A percentile compares a stretch with the other conserved stretches of the same genome.
phyloP scores from a whole-genome alignment of 1,140 invertebrate species.

The Ganaspis sp. region DNA sequence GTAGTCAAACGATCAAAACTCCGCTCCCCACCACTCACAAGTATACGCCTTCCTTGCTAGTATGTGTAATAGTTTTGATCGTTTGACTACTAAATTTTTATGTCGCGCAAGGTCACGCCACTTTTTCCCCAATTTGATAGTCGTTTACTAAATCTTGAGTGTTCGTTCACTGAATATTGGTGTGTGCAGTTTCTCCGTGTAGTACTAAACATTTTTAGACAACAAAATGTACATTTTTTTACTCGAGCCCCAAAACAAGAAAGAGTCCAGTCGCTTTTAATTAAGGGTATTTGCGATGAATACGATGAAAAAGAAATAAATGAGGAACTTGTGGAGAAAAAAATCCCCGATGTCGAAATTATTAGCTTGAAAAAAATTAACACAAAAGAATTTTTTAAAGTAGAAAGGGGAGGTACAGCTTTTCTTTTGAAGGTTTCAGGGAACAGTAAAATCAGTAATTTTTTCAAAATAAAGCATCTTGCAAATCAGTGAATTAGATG shows the following conservation, averaged over 20 bases:
- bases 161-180: too few relatives aligned
- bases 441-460: not conserved
- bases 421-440: not conserved
- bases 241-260: not conserved
- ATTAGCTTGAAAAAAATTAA: not conserved
- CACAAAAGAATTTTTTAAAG: slow-evolving; percentile 5
- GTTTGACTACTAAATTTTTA: too few relatives aligned
- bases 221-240: too few relatives aligned
- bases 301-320: not conserved
- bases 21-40: too few relatives aligned
- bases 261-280: not conserved
- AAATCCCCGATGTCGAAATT: not conserved
- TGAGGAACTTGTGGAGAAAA: not conserved
- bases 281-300: not conserved
- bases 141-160: too few relatives aligned
- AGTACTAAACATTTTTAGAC: too few relatives aligned
- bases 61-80: too few relatives aligned
- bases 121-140: too few relatives aligned
- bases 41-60: too few relatives aligned
- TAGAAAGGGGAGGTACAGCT: not conserved
- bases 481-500: not conserved
- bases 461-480: not conserved
- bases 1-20: too few relatives aligned
- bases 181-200: too few relatives aligned
- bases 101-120: too few relatives aligned